Evolutionary conservation across 2,113 vertebrate species (phyloP).

Genomic region (Asarcornis scutulata): DNA sequence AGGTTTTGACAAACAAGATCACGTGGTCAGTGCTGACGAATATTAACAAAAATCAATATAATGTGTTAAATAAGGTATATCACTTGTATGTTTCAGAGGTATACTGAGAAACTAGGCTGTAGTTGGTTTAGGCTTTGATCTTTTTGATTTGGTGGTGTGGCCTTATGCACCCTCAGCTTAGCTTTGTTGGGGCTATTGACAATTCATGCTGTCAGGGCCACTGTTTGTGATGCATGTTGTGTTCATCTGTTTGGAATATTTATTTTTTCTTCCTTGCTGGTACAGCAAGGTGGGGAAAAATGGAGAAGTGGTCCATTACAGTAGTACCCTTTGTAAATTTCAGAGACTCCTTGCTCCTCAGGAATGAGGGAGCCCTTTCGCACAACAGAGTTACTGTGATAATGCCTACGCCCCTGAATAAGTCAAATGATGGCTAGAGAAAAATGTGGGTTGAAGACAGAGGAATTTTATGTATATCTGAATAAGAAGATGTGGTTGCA

Average conservation of each 20-base stretch:
- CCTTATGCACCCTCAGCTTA: not conserved
- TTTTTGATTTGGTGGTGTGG: not conserved
- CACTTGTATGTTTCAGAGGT: slow-evolving; percentile 4
- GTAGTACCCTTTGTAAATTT: not conserved
- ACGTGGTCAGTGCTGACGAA: not conserved
- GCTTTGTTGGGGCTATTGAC: not conserved
- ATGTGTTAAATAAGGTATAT: slow-evolving; percentile 20
- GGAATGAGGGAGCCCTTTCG: not conserved
- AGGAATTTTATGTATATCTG: not conserved
- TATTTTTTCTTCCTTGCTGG: not conserved
- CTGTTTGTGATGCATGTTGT: not conserved
- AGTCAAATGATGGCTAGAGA: not conserved
- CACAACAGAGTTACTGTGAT: not conserved
- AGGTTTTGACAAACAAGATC: not conserved
- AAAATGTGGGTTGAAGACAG: not conserved
- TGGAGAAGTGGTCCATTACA: not conserved
- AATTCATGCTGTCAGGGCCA: not conserved
- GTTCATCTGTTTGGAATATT: fast-evolving
- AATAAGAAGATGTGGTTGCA: not conserved
- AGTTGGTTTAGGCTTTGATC: slow-evolving; percentile 23
- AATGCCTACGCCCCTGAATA: not conserved
- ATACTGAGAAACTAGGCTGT: not conserved
- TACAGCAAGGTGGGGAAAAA: not conserved
- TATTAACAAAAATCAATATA: slow-evolving; percentile 40
- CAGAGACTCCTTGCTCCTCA: not conserved